A percentile compares a stretch with the other conserved stretches of the same genome.
phyloP scores from a whole-genome alignment of 2,113 vertebrate species.

The Serinus canaria region DNA sequence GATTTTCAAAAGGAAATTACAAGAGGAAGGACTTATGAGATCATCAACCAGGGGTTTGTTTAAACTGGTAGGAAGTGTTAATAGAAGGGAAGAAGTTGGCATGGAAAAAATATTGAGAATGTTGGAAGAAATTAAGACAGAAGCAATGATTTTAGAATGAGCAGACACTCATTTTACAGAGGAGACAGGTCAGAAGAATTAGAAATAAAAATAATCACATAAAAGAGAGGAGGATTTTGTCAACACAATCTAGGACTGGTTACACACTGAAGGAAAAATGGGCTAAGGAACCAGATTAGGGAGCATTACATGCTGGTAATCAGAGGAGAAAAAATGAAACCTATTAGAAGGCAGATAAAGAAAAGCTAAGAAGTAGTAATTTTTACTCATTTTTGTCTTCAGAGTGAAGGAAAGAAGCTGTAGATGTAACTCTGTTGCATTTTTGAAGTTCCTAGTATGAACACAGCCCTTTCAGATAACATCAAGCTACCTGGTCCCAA shows the following conservation, averaged over 20 bases:
- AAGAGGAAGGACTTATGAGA: not conserved
- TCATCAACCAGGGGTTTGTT: not conserved
- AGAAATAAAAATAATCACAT: not conserved
- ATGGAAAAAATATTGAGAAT: not conserved
- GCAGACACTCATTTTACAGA: not conserved
- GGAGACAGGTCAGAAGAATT: not conserved
- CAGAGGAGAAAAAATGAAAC: not conserved
- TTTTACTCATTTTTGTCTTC: not conserved
- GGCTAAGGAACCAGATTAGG: not conserved
- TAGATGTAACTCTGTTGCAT: not conserved
- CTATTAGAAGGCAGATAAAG: not conserved
- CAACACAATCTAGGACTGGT: not conserved
- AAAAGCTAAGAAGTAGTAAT: not conserved
- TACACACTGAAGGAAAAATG: not conserved
- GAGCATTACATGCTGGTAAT: not conserved
- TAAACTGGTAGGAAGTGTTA: not conserved
- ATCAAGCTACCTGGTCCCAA: not conserved
- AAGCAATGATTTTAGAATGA: not conserved
- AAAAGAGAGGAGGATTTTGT: not conserved
- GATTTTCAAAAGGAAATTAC: not conserved
- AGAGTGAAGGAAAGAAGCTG: not conserved
- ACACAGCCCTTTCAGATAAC: not conserved
- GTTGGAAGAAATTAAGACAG: not conserved
- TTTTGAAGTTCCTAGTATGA: not conserved
- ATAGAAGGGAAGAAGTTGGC: not conserved